Evolutionary conservation across 2,888 invertebrate genomes (phyloP), one percentile per base, ranked within the genome.

Genomic region (Hirtodrosophila duncani): DNA sequence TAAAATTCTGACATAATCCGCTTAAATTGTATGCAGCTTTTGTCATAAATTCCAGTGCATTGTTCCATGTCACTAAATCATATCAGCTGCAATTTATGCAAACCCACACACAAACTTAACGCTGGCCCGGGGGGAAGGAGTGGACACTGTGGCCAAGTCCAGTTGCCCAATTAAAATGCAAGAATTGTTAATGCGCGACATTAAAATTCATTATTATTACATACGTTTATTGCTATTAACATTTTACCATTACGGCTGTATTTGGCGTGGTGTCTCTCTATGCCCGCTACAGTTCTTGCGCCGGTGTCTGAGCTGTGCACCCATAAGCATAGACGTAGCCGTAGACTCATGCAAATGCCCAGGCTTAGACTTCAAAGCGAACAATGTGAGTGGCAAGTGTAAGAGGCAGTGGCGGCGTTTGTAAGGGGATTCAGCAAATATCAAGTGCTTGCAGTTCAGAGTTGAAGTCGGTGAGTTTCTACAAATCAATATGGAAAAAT

Each of bases 161-260:
- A 33, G 63, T 56, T 50, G 68, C 49, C 78, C 82, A 80, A 81
- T 77, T 77, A 77, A 81, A 80, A 81, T 81, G 82, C 75, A 80
- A 71, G 82, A 75, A 75, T 75, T 75, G 82, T 77, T 81, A 75
- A 81, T 80, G 82, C 68, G 77, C 77, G 59, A 62, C 75, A 77
- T 77, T 77, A 77, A 77, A 77, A 77, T 81, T 79, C 75, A 75
- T 75, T 81, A 79, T 81, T 75, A 75, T 75, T 75, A 81, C 79
- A 71, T 58, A 67, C 77, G 80, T 66, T 74, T 75, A 81, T 75
- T 70, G 46, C 74, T 66, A 45, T n/a, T n/a, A n/a, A n/a, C n/a
- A n/a, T n/a, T n/a, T n/a, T n/a, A n/a, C n/a, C n/a, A n/a, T 67
- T 66, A 81, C 58, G 56, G 45, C 33, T 55, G 56, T 46, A 63